phyloP scores from a whole-genome alignment of 2,113 vertebrate genomes.

The Heliornis fulica region DNA sequence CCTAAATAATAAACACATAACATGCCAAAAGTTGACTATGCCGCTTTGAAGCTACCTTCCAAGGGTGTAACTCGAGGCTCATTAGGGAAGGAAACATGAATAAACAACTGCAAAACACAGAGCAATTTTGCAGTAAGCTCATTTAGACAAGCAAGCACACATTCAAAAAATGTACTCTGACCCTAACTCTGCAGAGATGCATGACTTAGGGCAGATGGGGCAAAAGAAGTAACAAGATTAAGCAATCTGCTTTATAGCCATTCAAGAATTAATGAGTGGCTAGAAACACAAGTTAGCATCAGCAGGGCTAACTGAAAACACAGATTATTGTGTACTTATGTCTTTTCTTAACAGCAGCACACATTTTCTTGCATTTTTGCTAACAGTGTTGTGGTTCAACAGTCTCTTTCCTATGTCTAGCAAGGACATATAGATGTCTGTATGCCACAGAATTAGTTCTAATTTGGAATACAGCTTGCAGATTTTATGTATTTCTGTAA shows the following conservation, averaged over 20 bases:
- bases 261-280: accelerated
- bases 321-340: neutral
- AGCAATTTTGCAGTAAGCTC: neutral
- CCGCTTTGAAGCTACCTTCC: neutral
- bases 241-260: neutral
- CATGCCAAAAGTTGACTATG: neutral
- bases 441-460: neutral
- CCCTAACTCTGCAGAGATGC: neutral
- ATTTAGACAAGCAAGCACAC: neutral
- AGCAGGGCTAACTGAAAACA: neutral
- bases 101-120: neutral
- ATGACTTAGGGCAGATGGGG: neutral
- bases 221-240: no score
- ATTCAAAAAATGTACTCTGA: neutral
- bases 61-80: neutral
- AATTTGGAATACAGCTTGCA: neutral
- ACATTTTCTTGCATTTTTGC: neutral
- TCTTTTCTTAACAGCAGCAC: neutral
- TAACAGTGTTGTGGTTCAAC: neutral
- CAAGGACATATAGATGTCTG: neutral
- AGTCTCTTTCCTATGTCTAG: neutral
- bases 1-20: neutral
- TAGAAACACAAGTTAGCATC: neutral
- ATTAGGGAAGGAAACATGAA: neutral
- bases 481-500: neutral